Conservation (phyloP, 2,888 invertebrate genomes). For the Halictus ligatus region DNA sequence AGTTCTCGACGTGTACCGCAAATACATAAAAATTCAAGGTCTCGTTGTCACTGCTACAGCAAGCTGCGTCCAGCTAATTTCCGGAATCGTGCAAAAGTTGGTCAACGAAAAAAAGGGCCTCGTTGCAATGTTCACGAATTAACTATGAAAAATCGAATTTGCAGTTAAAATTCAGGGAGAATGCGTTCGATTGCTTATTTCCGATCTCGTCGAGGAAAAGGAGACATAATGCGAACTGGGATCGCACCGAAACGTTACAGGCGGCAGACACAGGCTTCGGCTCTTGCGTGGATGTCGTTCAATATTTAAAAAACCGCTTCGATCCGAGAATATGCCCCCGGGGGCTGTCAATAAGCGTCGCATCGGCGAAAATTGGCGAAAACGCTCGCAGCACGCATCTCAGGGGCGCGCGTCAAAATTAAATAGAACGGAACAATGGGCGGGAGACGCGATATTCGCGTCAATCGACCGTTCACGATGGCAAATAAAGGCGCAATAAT, state of each 20-base stretch:
- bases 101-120: too few species aligned
- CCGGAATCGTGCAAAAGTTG: too few species aligned
- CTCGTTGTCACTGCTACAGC: too few species aligned
- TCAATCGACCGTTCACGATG: constrained; percentile 21
- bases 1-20: too few species aligned
- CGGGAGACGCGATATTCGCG: constrained; percentile 5
- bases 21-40: too few species aligned
- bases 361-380: not conserved
- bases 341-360: constrained; percentile 20
- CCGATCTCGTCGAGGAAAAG: not conserved
- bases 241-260: not conserved
- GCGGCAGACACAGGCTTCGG: not conserved
- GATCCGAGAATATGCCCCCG: not conserved
- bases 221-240: not conserved
- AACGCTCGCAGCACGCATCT: not conserved
- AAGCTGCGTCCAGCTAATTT: too few species aligned
- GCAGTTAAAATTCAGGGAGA: too few species aligned
- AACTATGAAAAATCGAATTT: too few species aligned
- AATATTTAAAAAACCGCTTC: constrained; percentile 22
- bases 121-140: too few species aligned
- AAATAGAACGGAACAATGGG: constrained; percentile 17
- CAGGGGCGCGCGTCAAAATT: constrained; percentile 15
- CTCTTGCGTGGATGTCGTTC: not conserved
- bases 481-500: constrained; percentile 18
- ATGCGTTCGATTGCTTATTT: not conserved